Base-by-base conservation (phyloP, 2,888 invertebrate genomes). In the Drosophila ustulata region DNA sequence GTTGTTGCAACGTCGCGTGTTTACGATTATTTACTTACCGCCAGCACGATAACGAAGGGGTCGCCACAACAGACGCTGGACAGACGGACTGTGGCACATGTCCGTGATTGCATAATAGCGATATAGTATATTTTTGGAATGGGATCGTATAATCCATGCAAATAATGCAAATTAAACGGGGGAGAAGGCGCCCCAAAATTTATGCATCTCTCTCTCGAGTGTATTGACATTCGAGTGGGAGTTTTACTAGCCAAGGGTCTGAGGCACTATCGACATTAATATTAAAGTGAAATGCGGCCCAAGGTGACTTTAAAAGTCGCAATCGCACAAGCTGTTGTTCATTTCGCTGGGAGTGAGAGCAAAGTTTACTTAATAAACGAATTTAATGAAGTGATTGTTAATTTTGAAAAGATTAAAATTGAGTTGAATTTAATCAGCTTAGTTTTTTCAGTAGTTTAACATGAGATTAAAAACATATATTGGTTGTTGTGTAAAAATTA, bases 21-120 rank as follows among this genome's bases (percentile, higher is more conserved):
- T 86, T 67, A 68, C 71, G 80, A 80, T 88, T 88, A 88, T 88
- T 83, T 87, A 86, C 71, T 68, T 69, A 71, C 77, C 57, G 43
- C 57, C 56, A 34, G 56, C 11, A 25, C n/a, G 28, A 59, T 34
- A 50, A 18, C 47, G 13, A 11, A 55, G 41, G 52, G 28, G 37
- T 34, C 34, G 32, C 26, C 32, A 30, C 23, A 37, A 43, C 28
- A 13, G 39, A 41, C 13, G 39, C 37, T 7, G 39, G 39, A 18
- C 25, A 8, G 25, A 6, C n/a, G 3, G 23, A 7, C 11, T 4
- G 28, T 2, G 26, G 28, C 61, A 67, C 43, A 75, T 66, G 57
- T 64, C 61, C 32, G 53, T 57, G 65, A 68, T 78, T 78, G 71
- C 67, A 75, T 74, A 67, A 76, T 63, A 53, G 45, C 59, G 47